Conservation (phyloP, 2,113 vertebrate species). For the Phyllostomus discolor region DNA sequence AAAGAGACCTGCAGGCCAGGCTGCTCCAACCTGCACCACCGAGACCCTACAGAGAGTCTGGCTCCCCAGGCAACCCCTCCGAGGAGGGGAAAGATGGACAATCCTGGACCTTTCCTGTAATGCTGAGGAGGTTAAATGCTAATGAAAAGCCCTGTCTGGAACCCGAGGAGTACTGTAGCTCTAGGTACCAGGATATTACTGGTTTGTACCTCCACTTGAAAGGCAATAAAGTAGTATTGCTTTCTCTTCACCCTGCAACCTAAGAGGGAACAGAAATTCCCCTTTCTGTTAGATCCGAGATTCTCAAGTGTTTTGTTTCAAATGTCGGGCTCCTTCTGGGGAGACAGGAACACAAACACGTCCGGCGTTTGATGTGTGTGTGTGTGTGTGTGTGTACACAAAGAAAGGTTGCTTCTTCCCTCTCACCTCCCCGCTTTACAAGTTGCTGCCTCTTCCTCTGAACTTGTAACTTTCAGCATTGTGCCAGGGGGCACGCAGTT, state of each 20-base stretch:
- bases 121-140: neutral
- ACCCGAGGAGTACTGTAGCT: neutral
- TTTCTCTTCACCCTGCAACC: neutral
- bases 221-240: neutral
- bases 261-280: neutral
- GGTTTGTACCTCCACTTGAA: neutral
- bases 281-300: constrained; percentile 27
- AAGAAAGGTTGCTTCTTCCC: neutral
- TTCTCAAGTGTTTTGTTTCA: constrained; percentile 44
- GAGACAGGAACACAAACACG: constrained; percentile 4
- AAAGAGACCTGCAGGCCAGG: neutral
- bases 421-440: neutral
- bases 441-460: constrained; percentile 48
- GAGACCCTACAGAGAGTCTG: neutral
- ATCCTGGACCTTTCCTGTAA: neutral
- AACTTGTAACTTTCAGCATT: constrained; percentile 46
- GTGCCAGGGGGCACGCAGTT: constrained; percentile 58
- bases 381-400: neutral
- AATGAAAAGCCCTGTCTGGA: neutral
- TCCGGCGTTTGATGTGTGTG: constrained; percentile 5
- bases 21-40: neutral
- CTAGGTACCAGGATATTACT: neutral
- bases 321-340: neutral
- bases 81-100: neutral
- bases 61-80: neutral